phyloP scores from a whole-genome alignment of 1,140 invertebrate genomes.

The Drosophila varians region DNA sequence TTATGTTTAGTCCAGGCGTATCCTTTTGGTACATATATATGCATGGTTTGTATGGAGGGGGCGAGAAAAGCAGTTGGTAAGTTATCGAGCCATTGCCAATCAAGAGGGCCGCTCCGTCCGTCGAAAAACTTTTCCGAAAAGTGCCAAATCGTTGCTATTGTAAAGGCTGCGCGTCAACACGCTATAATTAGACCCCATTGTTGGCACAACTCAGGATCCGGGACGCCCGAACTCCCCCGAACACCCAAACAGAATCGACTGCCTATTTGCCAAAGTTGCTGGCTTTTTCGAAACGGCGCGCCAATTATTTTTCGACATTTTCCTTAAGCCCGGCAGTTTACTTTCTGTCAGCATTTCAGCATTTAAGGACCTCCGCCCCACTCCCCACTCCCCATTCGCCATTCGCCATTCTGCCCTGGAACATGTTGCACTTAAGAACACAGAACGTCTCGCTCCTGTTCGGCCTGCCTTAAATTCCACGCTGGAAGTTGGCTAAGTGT shows the following conservation, averaged over 20 bases:
- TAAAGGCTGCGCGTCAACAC: conserved; percentile 39
- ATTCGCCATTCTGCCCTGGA: conserved; percentile 59
- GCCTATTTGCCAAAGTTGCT: conserved; percentile 43
- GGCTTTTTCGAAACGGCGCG: conserved; percentile 23
- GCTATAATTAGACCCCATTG: conserved; percentile 72
- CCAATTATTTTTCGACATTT: conserved; percentile 75
- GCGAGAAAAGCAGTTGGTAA: conserved; percentile 3
- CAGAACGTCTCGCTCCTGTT: conserved; percentile 9
- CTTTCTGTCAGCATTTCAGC: conserved; percentile 78
- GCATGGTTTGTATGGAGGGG: background rate
- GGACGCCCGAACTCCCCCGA: background rate
- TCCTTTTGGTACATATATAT: background rate
- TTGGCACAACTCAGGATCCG: conserved; percentile 35
- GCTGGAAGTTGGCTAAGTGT: conserved; percentile 48
- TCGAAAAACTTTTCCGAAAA: conserved; percentile 34
- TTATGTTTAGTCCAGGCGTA: conserved; percentile 3
- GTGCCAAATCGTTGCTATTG: conserved; percentile 58
- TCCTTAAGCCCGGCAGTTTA: conserved; percentile 69
- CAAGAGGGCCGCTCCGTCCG: conserved; percentile 13
- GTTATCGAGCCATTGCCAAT: conserved; percentile 42
- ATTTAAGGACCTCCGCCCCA: conserved; percentile 52
- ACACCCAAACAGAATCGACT: background rate
- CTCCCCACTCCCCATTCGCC: conserved; percentile 43
- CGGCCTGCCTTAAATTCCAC: conserved; percentile 7
- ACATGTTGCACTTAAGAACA: conserved; percentile 71